Evolutionary conservation across 2,113 vertebrate genomes (phyloP).

Genomic region (Zosterops hypoxanthus): DNA sequence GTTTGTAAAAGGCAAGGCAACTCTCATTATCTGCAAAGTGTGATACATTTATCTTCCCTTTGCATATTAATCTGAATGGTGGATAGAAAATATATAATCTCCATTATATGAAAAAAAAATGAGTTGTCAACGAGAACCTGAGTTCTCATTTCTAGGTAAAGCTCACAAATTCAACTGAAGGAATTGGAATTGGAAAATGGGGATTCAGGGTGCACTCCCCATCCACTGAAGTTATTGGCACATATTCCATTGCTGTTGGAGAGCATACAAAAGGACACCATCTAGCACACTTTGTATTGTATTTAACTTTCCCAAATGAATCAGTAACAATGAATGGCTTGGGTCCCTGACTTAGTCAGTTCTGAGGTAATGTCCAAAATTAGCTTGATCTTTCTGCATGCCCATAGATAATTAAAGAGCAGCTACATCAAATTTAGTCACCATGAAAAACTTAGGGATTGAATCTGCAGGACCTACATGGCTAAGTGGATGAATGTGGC

Average conservation of each 20-base stretch:
- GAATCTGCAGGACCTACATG: background rate
- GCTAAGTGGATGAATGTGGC: background rate
- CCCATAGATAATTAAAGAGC: background rate
- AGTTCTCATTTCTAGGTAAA: background rate
- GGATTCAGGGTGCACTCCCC: background rate
- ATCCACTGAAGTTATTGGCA: background rate
- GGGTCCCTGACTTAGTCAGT: background rate
- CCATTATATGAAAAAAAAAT: background rate
- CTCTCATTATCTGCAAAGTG: background rate
- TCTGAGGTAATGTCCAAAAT: conserved; percentile 12
- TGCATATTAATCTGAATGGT: background rate
- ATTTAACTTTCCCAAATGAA: background rate
- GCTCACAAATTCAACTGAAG: background rate
- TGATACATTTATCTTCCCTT: background rate
- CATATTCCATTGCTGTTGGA: background rate
- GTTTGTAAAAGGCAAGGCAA: background rate
- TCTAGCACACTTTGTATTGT: background rate
- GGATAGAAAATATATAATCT: background rate
- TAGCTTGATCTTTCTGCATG: background rate
- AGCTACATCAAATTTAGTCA: background rate
- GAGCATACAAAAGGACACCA: background rate
- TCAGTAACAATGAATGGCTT: background rate
- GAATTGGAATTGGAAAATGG: background rate
- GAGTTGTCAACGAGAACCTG: background rate
- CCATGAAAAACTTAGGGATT: background rate